A percentile compares a stretch with the other conserved stretches of the same genome.
Evolutionary conservation across 2,113 vertebrate species (phyloP).

Genomic region (Oxygymnocypris stewartii): DNA sequence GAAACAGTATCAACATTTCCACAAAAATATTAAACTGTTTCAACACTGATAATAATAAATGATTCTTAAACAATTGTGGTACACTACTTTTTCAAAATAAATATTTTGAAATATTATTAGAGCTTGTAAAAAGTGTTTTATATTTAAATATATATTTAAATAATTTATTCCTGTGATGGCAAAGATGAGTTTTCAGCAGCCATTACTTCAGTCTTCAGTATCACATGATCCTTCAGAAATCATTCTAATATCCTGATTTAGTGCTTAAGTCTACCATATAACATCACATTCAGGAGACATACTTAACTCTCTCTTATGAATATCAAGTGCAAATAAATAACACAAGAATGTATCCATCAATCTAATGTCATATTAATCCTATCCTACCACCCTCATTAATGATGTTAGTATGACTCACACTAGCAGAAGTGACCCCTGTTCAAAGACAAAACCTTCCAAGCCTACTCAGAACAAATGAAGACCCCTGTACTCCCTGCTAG

Average conservation of each 20-base stretch:
- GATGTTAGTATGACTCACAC: constrained; percentile 17
- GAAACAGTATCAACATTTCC: background rate
- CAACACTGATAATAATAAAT: background rate
- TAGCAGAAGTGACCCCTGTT: constrained; percentile 4
- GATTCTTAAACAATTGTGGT: background rate
- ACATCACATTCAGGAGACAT: background rate
- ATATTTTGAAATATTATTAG: too few species aligned
- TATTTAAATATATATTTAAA: too few species aligned
- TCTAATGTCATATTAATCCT: constrained; percentile 19
- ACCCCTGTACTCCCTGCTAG: constrained; percentile 22
- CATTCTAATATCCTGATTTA: too few species aligned
- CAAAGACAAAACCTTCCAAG: constrained; percentile 41
- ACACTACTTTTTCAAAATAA: too few species aligned
- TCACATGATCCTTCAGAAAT: too few species aligned
- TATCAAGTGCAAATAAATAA: background rate
- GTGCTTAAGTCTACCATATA: background rate
- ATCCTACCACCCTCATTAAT: constrained; percentile 41
- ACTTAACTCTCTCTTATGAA: background rate
- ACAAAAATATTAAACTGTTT: background rate
- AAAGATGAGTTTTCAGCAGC: too few species aligned
- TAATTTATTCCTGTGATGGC: too few species aligned
- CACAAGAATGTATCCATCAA: constrained; percentile 36
- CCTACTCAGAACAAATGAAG: constrained; percentile 31
- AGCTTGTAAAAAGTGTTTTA: too few species aligned
- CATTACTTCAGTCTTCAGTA: too few species aligned